Conservation (phyloP, 2,888 invertebrate species). For the Torymus aiolomorphi region DNA sequence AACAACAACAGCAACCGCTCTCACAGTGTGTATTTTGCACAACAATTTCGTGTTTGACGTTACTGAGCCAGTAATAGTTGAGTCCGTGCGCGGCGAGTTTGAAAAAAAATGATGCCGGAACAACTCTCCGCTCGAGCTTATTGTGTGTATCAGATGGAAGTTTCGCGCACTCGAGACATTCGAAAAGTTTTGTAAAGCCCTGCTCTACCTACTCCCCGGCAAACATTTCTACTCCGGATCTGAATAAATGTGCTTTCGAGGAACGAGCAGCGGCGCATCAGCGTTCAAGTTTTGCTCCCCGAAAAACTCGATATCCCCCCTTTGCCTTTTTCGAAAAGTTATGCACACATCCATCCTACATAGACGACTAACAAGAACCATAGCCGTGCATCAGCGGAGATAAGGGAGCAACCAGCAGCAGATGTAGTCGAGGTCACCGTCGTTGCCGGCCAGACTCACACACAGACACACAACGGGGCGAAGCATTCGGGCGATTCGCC, state of each 20-base stretch:
- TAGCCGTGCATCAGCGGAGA: too few relatives aligned
- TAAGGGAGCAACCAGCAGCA: too few relatives aligned
- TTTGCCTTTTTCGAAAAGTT: too few relatives aligned
- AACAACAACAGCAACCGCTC: too few relatives aligned
- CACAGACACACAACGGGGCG: background rate
- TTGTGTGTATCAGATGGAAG: background rate
- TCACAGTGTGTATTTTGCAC: too few relatives aligned
- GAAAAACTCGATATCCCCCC: constrained; percentile 15
- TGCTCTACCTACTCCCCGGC: background rate
- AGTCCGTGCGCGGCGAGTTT: constrained; percentile 31
- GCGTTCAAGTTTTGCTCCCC: constrained; percentile 16
- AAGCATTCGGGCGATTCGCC: constrained; percentile 62
- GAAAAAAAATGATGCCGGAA: background rate
- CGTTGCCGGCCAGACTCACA: background rate
- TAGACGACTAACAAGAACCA: too few relatives aligned
- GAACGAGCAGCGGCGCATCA: constrained; percentile 42
- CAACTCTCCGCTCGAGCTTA: too few relatives aligned
- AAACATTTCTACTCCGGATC: constrained; percentile 41
- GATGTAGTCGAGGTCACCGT: too few relatives aligned
- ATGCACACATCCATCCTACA: too few relatives aligned
- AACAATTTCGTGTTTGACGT: too few relatives aligned
- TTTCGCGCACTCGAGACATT: constrained; percentile 24
- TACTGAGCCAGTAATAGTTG: too few relatives aligned
- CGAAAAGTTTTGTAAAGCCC: constrained; percentile 21
- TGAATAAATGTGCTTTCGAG: constrained; percentile 34